A percentile compares a stretch with the other conserved stretches of the same genome.
phyloP scores from a whole-genome alignment of 2,797 vertebrate genomes.

The Paramormyrops hopkinsi region DNA sequence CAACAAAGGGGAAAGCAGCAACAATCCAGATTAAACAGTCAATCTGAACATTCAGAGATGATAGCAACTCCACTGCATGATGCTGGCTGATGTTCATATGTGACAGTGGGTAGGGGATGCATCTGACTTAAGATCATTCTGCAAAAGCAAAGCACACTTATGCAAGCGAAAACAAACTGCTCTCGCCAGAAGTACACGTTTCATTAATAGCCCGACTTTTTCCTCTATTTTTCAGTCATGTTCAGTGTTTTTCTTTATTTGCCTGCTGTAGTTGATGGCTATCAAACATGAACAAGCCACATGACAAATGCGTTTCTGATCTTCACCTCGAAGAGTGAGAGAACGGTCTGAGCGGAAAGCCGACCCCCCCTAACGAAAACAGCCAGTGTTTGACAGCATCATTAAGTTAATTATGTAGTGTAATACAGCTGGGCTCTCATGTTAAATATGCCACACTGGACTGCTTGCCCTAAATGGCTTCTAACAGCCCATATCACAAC shows the following conservation, averaged over 20 bases:
- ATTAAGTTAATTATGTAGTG: conserved; percentile 43
- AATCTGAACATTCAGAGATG: conserved; percentile 39
- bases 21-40: conserved; percentile 57
- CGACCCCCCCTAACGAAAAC: conserved; percentile 20
- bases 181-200: not conserved
- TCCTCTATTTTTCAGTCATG: not conserved
- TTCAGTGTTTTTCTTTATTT: not conserved
- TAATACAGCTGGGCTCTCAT: not conserved
- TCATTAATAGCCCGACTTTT: not conserved
- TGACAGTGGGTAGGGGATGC: conserved; percentile 38
- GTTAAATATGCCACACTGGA: not conserved
- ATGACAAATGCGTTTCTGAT: not conserved
- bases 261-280: not conserved
- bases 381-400: conserved; percentile 34
- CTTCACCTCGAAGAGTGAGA: not conserved
- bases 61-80: conserved; percentile 47
- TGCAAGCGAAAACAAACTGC: not conserved
- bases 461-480: not conserved
- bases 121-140: conserved; percentile 6
- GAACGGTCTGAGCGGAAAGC: conserved; percentile 30
- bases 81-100: conserved; percentile 62
- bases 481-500: not conserved
- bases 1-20: conserved; percentile 28
- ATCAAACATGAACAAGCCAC: not conserved
- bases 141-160: not conserved